Evolutionary conservation across 2,797 vertebrate genomes (phyloP), one percentile per base, ranked within the genome.

Genomic region (Onychomys arenicola): DNA sequence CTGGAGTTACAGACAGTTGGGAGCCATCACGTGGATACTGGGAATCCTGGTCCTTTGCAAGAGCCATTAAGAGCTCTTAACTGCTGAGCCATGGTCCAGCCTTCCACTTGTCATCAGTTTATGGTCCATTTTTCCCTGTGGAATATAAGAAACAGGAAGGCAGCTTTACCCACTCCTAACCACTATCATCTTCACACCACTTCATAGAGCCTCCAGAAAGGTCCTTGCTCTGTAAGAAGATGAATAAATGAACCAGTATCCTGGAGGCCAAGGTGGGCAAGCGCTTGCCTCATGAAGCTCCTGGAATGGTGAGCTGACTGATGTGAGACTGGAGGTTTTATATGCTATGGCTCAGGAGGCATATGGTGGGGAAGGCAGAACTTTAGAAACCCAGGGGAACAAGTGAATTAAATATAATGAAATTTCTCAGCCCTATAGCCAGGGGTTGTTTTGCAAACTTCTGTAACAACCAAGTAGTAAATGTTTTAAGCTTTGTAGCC

Each of bases 11-110:
- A 32, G 69, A 57, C 52, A 52, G 49, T 73, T 57, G 19, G 40
- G 69, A 75, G 69, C 25, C 2, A 11, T 57, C n/a, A 32, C 17
- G 25, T 73, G 52, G 25, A 8, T 55, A 32, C 69, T 57, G 85
- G 69, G 67, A 88, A 73, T 55, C 85, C 71, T 37, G 6, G 27
- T 73, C 52, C n/a, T 88, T 57, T 88, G 52, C 16, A 32, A 57
- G 85, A 57, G 85, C 52, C 83, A 86, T 86, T 86, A 86, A 57
- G 69, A 40, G 85, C 69, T 73, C 49, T 87, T 87, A 73, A 59
- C 52, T 73, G 69, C 67, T 57, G n/a, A 73, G 52, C n/a, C n/a
- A 40, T 7, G 57, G 52, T 73, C 85, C 29, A 29, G 67, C 67
- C 52, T 85, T 63, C 65, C 67, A 19, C 14, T 37, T 55, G 49